Evolutionary conservation across 2,113 vertebrate species (phyloP).

Genomic region (Podarcis cretensis): DNA sequence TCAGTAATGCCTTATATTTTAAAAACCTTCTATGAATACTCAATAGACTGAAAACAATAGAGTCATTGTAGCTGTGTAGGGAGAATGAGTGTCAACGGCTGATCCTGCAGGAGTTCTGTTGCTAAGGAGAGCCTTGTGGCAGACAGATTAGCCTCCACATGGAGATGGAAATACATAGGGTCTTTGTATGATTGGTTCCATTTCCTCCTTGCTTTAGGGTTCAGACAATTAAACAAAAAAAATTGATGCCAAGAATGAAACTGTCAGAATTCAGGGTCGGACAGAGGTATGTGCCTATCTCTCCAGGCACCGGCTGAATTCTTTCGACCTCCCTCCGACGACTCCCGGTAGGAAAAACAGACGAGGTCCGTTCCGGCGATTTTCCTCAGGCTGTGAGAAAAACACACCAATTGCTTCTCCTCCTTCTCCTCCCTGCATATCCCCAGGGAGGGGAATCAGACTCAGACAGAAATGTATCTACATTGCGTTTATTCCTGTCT

Average conservation of each 20-base stretch:
- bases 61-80: neutral
- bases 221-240: slow-evolving; percentile 12
- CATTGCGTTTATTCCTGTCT: too few species aligned
- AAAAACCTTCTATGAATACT: neutral
- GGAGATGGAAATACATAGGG: neutral
- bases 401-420: too few species aligned
- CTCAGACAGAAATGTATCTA: too few species aligned
- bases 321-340: too few species aligned
- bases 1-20: neutral
- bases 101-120: slow-evolving; percentile 37
- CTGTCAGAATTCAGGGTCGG: too few species aligned
- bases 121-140: slow-evolving; percentile 39
- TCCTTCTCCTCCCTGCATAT: too few species aligned
- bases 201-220: neutral
- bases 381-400: too few species aligned
- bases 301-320: too few species aligned
- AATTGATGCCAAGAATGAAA: neutral
- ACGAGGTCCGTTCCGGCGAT: too few species aligned
- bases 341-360: too few species aligned
- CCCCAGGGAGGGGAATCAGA: too few species aligned
- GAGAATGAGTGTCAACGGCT: neutral
- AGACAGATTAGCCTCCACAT: slow-evolving; percentile 13
- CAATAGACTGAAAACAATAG: slow-evolving; percentile 10
- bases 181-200: neutral
- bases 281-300: too few species aligned